Evolutionary conservation across 2,113 vertebrate species (phyloP).

Genomic region (Arvicanthis niloticus): DNA sequence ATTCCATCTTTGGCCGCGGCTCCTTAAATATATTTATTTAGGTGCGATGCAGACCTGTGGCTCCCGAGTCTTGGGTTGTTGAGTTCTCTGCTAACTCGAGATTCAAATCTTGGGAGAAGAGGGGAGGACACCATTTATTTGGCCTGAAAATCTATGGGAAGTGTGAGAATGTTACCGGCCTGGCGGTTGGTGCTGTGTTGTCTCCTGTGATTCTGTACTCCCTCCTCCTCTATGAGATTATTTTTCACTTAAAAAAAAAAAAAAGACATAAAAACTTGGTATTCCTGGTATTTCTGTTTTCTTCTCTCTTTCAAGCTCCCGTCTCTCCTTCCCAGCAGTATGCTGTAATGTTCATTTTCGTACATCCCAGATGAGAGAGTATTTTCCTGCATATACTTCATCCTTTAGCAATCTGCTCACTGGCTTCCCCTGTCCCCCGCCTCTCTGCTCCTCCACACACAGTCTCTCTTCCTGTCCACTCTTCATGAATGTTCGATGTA

Average conservation of each 20-base stretch:
- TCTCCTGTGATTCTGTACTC: neutral
- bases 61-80: neutral
- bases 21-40: slow-evolving; percentile 52
- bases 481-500: neutral
- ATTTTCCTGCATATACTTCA: neutral
- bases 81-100: neutral
- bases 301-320: neutral
- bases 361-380: neutral
- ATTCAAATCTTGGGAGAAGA: neutral
- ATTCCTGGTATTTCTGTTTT: neutral
- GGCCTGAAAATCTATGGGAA: neutral
- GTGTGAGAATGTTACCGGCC: neutral
- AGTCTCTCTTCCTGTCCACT: neutral
- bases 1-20: slow-evolving; percentile 12
- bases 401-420: neutral
- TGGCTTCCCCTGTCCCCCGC: neutral
- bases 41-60: neutral
- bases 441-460: neutral
- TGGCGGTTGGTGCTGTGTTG: accelerated
- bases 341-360: neutral
- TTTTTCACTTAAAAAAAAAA: neutral
- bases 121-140: neutral
- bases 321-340: neutral
- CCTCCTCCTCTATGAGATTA: neutral
- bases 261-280: neutral